Conservation (phyloP, 2,113 vertebrate genomes). For the Ceyx melanurus region DNA sequence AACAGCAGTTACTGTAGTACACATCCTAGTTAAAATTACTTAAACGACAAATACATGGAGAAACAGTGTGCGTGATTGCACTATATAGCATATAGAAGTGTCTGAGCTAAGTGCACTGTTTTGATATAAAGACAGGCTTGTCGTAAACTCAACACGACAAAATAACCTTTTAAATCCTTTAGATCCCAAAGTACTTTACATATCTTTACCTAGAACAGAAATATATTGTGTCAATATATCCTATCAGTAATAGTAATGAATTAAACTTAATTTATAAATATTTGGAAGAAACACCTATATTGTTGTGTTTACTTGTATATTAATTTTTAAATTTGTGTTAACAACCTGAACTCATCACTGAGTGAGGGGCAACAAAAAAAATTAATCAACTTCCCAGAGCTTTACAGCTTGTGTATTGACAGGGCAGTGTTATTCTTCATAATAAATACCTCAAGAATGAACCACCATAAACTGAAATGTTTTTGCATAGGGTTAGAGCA, state of each 20-base stretch:
- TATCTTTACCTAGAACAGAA: background rate
- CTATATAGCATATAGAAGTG: background rate
- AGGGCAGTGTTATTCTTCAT: background rate
- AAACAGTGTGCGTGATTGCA: background rate
- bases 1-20: background rate
- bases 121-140: background rate
- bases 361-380: background rate
- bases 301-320: background rate
- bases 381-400: background rate
- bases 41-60: background rate
- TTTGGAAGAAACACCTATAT: background rate
- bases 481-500: background rate
- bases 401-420: background rate
- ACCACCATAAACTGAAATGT: background rate
- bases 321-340: background rate
- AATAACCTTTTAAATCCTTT: background rate
- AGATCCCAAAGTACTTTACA: background rate
- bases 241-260: background rate
- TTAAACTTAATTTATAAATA: background rate
- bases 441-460: background rate
- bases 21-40: background rate
- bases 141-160: background rate
- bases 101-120: background rate
- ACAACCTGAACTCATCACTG: background rate
- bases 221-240: background rate